phyloP scores from a whole-genome alignment of 1,140 invertebrate genomes.

The Halictus rubicundus region DNA sequence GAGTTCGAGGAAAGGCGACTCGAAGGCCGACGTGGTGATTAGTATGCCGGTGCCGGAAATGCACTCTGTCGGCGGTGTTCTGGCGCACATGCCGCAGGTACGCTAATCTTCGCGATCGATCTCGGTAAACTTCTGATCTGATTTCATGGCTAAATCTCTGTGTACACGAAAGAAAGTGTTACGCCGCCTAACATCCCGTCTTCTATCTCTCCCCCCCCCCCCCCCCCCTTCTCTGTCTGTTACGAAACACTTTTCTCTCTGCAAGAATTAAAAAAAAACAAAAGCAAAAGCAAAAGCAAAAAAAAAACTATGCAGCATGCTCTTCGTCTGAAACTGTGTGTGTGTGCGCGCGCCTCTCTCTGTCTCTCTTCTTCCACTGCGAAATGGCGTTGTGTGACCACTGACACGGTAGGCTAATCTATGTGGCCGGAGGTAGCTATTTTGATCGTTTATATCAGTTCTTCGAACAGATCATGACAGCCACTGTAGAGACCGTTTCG shows the following conservation, averaged over 20 bases:
- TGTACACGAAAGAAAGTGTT: background rate
- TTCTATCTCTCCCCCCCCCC: conserved; percentile 38
- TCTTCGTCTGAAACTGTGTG: conserved; percentile 51
- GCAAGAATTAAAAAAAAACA: conserved; percentile 32
- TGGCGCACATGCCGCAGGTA: conserved; percentile 95
- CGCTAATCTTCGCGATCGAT: conserved; percentile 72
- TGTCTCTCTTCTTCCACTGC: conserved; percentile 60
- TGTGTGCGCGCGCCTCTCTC: conserved; percentile 48
- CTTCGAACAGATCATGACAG: conserved; percentile 92
- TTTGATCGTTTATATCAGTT: conserved; percentile 79
- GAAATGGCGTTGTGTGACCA: conserved; percentile 57
- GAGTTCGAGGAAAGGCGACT: conserved; percentile 84
- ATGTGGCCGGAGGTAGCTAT: conserved; percentile 69
- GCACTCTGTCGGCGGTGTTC: conserved; percentile 89
- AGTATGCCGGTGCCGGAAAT: conserved; percentile 85
- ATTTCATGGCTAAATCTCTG: background rate
- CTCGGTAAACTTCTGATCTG: too few relatives aligned
- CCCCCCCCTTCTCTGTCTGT: conserved; percentile 19
- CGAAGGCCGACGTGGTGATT: conserved; percentile 83
- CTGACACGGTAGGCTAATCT: conserved; percentile 75
- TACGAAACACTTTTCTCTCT: conserved; percentile 35
- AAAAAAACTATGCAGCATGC: conserved; percentile 50
- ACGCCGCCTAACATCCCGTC: conserved; percentile 29
- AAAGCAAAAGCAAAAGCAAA: too few relatives aligned
- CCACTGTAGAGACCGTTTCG: conserved; percentile 94